phyloP scores from a whole-genome alignment of 1,140 invertebrate species.

The Sarcophaga bullata region DNA sequence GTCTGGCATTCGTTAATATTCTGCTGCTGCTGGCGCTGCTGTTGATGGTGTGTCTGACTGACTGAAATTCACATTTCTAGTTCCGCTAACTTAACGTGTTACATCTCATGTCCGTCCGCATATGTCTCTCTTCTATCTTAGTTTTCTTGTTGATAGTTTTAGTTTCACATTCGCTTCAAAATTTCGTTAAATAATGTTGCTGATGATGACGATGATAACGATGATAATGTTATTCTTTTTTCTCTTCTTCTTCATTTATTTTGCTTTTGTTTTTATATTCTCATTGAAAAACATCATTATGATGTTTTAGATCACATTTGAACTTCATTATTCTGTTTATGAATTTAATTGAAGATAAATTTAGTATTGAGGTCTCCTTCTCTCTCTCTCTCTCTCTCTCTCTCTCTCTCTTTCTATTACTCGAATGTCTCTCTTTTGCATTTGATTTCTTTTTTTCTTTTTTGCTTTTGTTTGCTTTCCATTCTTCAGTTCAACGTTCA shows the following conservation, averaged over 20 bases:
- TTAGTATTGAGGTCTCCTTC: too few species aligned
- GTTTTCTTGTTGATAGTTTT: not conserved
- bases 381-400: too few species aligned
- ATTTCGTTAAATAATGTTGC: not conserved
- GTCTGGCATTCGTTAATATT: not conserved
- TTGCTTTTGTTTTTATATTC: not conserved
- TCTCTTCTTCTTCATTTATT: not conserved
- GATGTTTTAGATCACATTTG: not conserved
- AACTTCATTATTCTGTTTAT: too few species aligned
- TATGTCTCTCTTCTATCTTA: too few species aligned
- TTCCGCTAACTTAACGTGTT: constrained; percentile 38
- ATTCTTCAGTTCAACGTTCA: too few species aligned
- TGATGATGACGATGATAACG: too few species aligned
- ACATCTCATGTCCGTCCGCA: constrained; percentile 24
- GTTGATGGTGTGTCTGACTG: not conserved
- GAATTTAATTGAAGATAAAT: too few species aligned
- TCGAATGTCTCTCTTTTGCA: too few species aligned
- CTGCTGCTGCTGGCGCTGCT: not conserved
- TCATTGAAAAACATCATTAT: not conserved
- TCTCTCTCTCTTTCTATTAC: too few species aligned
- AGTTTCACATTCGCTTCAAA: not conserved
- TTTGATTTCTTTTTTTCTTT: too few species aligned
- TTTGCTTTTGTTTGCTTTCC: too few species aligned
- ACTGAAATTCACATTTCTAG: not conserved
- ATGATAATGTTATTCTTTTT: not conserved